Conservation (phyloP, 2,797 vertebrate genomes). For the Carduelis carduelis region DNA sequence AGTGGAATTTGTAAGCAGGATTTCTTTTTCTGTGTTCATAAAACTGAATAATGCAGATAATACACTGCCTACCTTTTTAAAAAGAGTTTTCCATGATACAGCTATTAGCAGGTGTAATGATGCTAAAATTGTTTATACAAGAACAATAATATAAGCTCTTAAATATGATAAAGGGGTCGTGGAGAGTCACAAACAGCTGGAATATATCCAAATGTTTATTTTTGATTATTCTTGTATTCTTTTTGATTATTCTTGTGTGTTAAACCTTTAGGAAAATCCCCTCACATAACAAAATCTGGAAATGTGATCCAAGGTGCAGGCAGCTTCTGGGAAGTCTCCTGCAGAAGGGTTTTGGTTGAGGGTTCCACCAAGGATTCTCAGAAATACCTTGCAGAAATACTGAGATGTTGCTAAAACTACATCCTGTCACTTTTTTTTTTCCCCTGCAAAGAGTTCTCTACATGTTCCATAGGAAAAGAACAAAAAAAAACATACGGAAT, state of each 20-base stretch:
- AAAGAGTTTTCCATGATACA: background rate
- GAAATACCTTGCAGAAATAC: background rate
- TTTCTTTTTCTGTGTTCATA: background rate
- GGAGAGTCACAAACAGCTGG: background rate
- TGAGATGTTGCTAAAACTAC: background rate
- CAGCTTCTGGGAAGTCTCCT: background rate
- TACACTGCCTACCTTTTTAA: rapidly evolving
- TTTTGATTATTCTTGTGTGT: background rate
- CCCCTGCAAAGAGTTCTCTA: rapidly evolving
- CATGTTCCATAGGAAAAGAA: background rate
- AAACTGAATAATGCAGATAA: background rate
- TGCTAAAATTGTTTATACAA: background rate
- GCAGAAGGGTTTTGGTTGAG: background rate
- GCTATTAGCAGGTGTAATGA: background rate
- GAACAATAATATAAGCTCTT: background rate
- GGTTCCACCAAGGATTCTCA: background rate
- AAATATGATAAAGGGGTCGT: rapidly evolving
- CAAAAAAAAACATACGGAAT: rapidly evolving
- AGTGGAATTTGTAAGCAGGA: background rate
- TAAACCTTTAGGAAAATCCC: background rate
- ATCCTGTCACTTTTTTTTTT: background rate
- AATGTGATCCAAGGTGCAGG: background rate
- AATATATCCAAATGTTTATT: background rate
- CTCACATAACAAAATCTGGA: background rate
- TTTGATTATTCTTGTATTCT: background rate